phyloP scores from a whole-genome alignment of 2,797 vertebrate species.

The Chaetodon trifasciatus region DNA sequence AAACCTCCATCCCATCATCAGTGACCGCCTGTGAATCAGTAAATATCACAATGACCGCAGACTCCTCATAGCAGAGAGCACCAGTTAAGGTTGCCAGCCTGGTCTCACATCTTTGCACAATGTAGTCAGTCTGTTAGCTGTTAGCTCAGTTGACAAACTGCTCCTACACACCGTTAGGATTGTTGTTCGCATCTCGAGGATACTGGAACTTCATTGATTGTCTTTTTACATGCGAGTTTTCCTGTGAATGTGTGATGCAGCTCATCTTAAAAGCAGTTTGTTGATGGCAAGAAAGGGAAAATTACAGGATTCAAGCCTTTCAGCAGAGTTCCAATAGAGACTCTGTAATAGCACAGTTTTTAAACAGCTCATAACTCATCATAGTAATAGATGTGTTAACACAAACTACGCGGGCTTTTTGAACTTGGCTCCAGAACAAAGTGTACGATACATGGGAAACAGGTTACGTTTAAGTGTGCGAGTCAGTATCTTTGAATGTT shows the following conservation, averaged over 20 bases:
- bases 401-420: neutral
- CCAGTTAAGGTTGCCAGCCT: neutral
- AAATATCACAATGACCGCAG: constrained; percentile 82
- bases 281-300: neutral
- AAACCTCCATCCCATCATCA: constrained; percentile 63
- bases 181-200: neutral
- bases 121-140: constrained; percentile 18
- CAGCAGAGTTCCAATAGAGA: constrained; percentile 4
- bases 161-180: neutral
- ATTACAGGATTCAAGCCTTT: neutral
- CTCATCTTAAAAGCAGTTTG: constrained; percentile 8
- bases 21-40: constrained; percentile 72
- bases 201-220: neutral
- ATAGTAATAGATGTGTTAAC: constrained; percentile 8
- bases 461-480: constrained; percentile 20
- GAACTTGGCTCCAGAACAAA: neutral
- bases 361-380: neutral
- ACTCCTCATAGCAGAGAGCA: constrained; percentile 85
- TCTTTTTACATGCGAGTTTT: constrained; percentile 1
- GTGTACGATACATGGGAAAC: constrained; percentile 6
- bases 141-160: constrained; percentile 21
- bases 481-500: constrained; percentile 24
- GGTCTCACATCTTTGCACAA: constrained; percentile 22
- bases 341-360: neutral
- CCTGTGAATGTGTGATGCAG: neutral